Conservation (phyloP, 2,797 vertebrate species). For the Pseudochirops corinnae region DNA sequence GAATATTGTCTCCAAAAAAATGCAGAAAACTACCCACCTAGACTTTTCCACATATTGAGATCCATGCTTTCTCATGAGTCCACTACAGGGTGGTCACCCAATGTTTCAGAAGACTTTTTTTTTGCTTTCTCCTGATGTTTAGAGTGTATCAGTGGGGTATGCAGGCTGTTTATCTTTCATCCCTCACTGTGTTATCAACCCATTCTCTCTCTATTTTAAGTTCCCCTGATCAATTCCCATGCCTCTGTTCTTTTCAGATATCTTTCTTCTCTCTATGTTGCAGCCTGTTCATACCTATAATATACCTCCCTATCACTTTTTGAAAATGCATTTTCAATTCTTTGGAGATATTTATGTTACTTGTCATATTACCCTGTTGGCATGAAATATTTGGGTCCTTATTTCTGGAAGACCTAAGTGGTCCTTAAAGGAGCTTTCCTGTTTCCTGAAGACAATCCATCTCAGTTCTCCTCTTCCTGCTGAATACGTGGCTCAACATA, state of each 20-base stretch:
- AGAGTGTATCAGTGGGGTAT: background rate
- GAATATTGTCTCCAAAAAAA: background rate
- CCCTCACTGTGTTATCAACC: background rate
- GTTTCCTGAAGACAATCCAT: background rate
- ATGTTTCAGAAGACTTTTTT: background rate
- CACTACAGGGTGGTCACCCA: background rate
- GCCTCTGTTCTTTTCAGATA: background rate
- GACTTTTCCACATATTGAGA: background rate
- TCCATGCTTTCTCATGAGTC: background rate
- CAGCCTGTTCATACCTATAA: background rate
- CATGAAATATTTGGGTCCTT: background rate
- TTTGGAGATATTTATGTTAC: background rate
- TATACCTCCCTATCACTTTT: background rate
- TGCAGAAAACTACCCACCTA: background rate
- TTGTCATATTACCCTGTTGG: background rate
- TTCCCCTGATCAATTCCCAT: background rate
- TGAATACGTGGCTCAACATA: background rate
- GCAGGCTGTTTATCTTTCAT: background rate
- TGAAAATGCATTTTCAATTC: background rate
- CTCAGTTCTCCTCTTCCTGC: background rate
- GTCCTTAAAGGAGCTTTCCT: background rate
- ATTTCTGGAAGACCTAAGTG: background rate
- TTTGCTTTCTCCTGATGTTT: background rate
- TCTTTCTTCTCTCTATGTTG: background rate
- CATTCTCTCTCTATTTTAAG: background rate